Percentiles rank a stretch among this genome's conserved stretches.
phyloP scores from a whole-genome alignment of 2,797 vertebrate species.

The Premnoplex brunnescens region DNA sequence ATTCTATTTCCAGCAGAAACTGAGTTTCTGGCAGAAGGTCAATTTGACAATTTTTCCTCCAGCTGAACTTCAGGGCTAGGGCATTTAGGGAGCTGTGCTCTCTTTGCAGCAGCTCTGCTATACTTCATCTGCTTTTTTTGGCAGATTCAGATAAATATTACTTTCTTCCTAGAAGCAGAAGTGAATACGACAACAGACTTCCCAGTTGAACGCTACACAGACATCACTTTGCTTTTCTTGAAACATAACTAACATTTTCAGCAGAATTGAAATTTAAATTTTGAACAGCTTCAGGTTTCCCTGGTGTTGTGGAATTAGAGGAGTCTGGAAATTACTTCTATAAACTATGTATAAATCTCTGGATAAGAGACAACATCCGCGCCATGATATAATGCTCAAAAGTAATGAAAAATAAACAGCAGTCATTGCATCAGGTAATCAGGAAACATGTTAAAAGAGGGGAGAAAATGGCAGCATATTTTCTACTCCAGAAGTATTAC shows the following conservation, averaged over 20 bases:
- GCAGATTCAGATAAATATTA: neutral
- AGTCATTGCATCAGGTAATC: neutral
- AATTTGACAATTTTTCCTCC: neutral
- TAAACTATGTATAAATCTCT: neutral
- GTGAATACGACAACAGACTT: neutral
- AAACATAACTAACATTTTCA: neutral
- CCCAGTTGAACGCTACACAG: neutral
- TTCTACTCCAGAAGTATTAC: neutral
- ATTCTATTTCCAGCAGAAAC: slow-evolving; percentile 2
- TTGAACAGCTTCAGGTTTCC: neutral
- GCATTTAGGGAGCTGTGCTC: neutral
- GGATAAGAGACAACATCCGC: neutral
- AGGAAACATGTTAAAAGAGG: neutral
- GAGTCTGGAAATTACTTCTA: neutral
- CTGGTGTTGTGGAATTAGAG: neutral
- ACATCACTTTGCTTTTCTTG: neutral
- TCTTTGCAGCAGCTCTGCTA: neutral
- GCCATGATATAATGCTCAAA: neutral
- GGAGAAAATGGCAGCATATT: neutral
- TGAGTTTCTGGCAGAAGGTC: neutral
- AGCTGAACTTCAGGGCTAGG: neutral
- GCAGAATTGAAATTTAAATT: neutral
- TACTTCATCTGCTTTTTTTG: neutral
- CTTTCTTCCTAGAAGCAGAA: neutral
- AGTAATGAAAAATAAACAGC: neutral